Evolutionary conservation across 2,113 vertebrate genomes (phyloP).

Genomic region (Empidonax traillii): DNA sequence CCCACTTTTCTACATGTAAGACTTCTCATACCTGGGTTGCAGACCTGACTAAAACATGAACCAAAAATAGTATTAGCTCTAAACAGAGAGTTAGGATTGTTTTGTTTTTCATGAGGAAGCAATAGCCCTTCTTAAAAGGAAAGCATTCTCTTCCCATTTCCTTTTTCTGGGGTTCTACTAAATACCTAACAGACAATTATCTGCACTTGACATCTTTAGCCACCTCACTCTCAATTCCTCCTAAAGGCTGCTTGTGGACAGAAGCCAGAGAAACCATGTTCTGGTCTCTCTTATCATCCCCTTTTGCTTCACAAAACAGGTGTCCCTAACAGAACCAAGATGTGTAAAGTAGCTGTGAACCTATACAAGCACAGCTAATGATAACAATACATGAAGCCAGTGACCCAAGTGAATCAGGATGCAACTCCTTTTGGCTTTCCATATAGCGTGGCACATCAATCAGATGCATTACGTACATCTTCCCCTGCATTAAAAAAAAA

Average conservation of each 20-base stretch:
- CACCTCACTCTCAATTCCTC: not conserved
- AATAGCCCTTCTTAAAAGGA: not conserved
- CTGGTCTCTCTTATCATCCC: not conserved
- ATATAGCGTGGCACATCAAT: not conserved
- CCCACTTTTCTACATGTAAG: not conserved
- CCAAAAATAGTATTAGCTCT: not conserved
- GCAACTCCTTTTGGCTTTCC: not conserved
- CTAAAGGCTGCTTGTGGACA: not conserved
- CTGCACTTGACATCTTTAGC: not conserved
- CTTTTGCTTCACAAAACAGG: not conserved
- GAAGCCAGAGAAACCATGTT: not conserved
- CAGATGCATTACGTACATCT: not conserved
- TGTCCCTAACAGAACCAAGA: not conserved
- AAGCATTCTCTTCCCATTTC: not conserved
- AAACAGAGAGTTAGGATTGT: not conserved
- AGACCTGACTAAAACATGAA: not conserved
- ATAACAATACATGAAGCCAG: not conserved
- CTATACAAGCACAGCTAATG: not conserved
- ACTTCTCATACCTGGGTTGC: not conserved
- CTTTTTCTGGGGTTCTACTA: not conserved
- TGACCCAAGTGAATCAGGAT: not conserved
- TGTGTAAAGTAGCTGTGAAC: not conserved
- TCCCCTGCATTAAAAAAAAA: not conserved
- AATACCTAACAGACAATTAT: not conserved
- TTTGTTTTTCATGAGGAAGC: not conserved